Percentiles rank a stretch among this genome's conserved stretches.
These are phyloP conservation scores for Bombyx mandarina DNA, from an alignment of 1,140 invertebrate species.

Conservation along the genomic window DNA sequence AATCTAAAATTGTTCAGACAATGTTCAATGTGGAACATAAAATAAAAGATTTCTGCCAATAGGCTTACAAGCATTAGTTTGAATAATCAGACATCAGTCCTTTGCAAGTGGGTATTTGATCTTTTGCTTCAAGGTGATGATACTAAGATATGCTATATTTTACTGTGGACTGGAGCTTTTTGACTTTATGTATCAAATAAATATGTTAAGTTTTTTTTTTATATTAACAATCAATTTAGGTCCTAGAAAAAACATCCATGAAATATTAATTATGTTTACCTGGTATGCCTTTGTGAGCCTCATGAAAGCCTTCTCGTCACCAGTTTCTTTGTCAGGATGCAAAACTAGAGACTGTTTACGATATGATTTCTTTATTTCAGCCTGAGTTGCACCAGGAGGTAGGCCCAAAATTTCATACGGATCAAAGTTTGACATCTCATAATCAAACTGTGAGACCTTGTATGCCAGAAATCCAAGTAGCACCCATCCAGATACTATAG, in stretches of 20 bases:
- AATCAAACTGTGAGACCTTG: slow-evolving; percentile 97
- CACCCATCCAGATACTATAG: slow-evolving; percentile 90
- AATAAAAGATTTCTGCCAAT: no score
- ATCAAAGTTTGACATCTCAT: slow-evolving; percentile 98
- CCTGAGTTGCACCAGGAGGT: slow-evolving; percentile 84
- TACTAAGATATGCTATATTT: no score
- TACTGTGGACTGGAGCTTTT: no score
- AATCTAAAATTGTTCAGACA: no score
- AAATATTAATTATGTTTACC: slow-evolving; percentile 31
- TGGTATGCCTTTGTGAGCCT: slow-evolving; percentile 96
- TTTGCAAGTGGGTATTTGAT: no score
- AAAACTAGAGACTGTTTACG: slow-evolving; percentile 92
- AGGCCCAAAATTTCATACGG: slow-evolving; percentile 97
- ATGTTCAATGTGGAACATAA: no score
- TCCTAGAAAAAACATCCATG: background rate
- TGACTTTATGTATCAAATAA: no score
- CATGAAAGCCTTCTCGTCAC: slow-evolving; percentile 98
- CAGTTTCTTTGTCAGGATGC: slow-evolving; percentile 98
- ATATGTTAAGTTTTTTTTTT: no score
- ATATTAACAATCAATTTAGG: background rate
- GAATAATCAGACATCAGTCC: no score
- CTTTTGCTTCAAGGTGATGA: no score
- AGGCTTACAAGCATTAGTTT: no score
- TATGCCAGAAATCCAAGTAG: slow-evolving; percentile 90
- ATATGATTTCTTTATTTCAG: slow-evolving; percentile 96